Percentiles rank a stretch among this genome's conserved stretches.
Conservation (phyloP, 35 echinoderm and acorn worm genomes). For the Eucidaris tribuloides region DNA sequence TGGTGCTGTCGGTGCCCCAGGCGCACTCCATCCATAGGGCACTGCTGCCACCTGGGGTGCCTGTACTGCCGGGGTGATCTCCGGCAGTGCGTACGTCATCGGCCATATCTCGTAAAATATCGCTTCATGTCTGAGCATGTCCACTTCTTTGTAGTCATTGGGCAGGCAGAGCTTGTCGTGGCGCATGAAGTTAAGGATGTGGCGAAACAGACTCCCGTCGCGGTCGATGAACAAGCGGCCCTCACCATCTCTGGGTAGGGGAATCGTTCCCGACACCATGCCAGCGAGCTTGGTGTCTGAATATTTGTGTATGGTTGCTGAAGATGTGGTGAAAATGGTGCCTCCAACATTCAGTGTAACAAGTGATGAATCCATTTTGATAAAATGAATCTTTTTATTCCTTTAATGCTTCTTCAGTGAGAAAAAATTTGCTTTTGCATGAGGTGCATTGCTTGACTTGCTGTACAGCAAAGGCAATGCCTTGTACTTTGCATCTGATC, state of each 20-base stretch:
- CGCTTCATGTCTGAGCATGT: constrained; percentile 59
- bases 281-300: constrained; percentile 66
- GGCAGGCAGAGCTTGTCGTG: constrained; percentile 40
- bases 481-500: no score
- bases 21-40: no score
- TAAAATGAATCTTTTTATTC: no score
- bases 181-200: constrained; percentile 69
- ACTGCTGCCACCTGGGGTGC: no score
- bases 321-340: constrained; percentile 54
- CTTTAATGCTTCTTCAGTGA: no score
- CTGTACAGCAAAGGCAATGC: no score
- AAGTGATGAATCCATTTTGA: no score
- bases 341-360: constrained; percentile 77
- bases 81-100: no score
- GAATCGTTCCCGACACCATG: constrained; percentile 45
- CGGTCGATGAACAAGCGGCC: constrained; percentile 74
- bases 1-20: no score
- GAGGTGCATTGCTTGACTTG: no score
- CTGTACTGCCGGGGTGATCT: no score
- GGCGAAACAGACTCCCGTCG: constrained; percentile 62
- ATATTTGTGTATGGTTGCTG: constrained; percentile 53
- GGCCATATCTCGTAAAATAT: constrained; percentile 67
- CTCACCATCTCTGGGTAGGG: constrained; percentile 35
- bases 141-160: constrained; percentile 49
- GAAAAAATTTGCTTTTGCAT: no score